Evolutionary conservation across 2,797 vertebrate genomes (phyloP), one percentile per base, ranked within the genome.

Genomic region (Phaenicophaeus curvirostris): DNA sequence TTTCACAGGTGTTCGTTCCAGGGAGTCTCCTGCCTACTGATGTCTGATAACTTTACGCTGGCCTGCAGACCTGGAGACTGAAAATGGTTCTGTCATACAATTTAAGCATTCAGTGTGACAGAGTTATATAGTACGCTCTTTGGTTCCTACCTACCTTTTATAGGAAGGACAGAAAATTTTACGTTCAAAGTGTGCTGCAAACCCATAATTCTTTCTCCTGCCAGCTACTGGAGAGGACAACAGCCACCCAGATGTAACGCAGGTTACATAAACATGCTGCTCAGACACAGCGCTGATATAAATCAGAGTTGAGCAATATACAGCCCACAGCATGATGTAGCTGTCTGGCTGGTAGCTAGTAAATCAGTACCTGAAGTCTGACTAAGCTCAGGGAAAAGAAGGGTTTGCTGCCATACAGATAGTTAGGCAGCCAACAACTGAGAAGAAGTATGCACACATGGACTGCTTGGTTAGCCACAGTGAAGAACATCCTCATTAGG

Each of bases 1-100:
- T 44, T 91, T 85, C 89, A 39, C 50, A 88, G 58, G 35, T 53
- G 37, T 15, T 85, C 50, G 30, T 42, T 80, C 59, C 55, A 51
- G 14, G 18, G 28, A 35, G 18, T 37, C 28, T 31, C 30, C 67
- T 48, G 65, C 39, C 58, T 5, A 5, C 65, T 67, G 30, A 2
- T 33, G 42, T 6, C 65, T 14, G 72, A 23, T 20, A 78, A 37
- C 35, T 71, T 72, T 6, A 2, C 23, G 20, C 54, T 63, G 48
- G 46, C 51, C 66, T 57, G 72, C 9, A 42, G 39, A 51, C 18
- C 31, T 42, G 48, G 21, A 39, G 50, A 8, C 46, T 44, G 35
- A 79, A 77, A 85, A 77, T 14, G 7, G 55, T 63, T 25, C 72
- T 62, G 53, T 33, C 15, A 25, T 25, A 54, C 0, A 0, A 80